Conservation (phyloP, 2,113 vertebrate genomes). For the Apaloderma vittatum region DNA sequence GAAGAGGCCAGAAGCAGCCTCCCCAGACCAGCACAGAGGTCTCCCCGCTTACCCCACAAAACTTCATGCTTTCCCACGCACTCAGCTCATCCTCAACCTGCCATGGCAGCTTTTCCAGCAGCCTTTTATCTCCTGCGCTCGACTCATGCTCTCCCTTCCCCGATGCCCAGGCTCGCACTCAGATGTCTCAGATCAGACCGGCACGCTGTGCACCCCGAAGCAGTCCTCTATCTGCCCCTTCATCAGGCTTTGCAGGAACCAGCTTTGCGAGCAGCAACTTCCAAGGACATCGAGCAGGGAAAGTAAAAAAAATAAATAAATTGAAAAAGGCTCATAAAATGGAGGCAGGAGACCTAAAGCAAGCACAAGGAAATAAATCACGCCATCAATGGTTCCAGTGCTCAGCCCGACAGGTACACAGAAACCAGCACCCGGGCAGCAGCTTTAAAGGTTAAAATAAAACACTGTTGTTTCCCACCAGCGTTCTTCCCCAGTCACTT, state of each 20-base stretch:
- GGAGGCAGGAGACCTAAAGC: background rate
- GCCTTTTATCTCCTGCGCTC: fast-evolving
- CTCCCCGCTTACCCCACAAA: background rate
- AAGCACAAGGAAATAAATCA: background rate
- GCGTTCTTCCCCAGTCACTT: background rate
- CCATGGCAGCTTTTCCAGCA: fast-evolving
- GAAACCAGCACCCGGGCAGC: background rate
- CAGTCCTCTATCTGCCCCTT: background rate
- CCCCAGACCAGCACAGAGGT: too few species aligned
- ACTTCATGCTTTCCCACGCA: background rate
- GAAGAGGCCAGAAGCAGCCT: background rate
- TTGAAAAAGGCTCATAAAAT: background rate
- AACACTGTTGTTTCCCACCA: fast-evolving
- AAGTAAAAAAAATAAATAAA: background rate
- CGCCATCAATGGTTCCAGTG: fast-evolving
- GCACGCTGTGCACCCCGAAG: fast-evolving
- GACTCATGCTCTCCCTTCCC: background rate
- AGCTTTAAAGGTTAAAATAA: background rate
- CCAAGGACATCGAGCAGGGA: background rate
- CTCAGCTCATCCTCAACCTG: background rate
- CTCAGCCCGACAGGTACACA: background rate
- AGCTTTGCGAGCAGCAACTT: background rate
- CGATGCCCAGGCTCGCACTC: fast-evolving
- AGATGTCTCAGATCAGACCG: background rate
- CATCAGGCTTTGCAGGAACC: background rate